Evolutionary conservation across 2,888 invertebrate genomes (phyloP).

Genomic region (Melipona bicolor): DNA sequence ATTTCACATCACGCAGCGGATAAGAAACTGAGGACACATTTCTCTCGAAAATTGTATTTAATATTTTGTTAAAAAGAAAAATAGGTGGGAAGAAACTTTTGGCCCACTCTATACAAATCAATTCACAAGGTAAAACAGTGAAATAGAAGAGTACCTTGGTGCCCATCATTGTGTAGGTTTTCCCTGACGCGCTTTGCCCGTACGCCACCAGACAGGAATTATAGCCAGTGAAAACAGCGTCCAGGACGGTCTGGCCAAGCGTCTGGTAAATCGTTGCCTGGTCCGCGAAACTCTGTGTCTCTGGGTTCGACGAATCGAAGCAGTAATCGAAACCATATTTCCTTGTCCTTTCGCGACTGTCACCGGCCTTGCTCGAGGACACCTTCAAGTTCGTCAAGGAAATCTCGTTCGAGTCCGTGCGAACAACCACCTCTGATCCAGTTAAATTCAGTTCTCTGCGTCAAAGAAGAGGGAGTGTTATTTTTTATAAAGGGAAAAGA

Average conservation of each 20-base stretch:
- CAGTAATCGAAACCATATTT: slow-evolving; percentile 88
- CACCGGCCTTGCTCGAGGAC: slow-evolving; percentile 88
- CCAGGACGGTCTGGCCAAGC: slow-evolving; percentile 88
- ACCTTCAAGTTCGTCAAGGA: slow-evolving; percentile 85
- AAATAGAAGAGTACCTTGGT: slow-evolving; percentile 74
- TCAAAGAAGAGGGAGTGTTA: neutral
- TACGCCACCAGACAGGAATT: slow-evolving; percentile 91
- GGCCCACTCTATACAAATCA: no score
- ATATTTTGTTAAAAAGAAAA: no score
- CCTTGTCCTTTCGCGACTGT: slow-evolving; percentile 88
- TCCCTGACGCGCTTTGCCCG: slow-evolving; percentile 91
- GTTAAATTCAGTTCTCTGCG: slow-evolving; percentile 75
- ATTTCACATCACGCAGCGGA: no score
- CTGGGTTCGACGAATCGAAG: slow-evolving; percentile 86
- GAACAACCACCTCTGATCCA: slow-evolving; percentile 77
- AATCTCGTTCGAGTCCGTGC: slow-evolving; percentile 71
- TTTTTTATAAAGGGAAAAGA: no score
- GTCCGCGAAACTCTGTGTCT: slow-evolving; percentile 85
- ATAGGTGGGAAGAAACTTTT: no score
- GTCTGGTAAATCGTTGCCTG: slow-evolving; percentile 88
- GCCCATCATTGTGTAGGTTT: slow-evolving; percentile 92
- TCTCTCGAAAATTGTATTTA: no score
- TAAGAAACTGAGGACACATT: no score
- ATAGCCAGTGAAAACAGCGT: slow-evolving; percentile 87
- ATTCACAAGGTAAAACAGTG: no score